phyloP scores from a whole-genome alignment of 92 coral and sea anemone species.

The Nematostella vectensis region DNA sequence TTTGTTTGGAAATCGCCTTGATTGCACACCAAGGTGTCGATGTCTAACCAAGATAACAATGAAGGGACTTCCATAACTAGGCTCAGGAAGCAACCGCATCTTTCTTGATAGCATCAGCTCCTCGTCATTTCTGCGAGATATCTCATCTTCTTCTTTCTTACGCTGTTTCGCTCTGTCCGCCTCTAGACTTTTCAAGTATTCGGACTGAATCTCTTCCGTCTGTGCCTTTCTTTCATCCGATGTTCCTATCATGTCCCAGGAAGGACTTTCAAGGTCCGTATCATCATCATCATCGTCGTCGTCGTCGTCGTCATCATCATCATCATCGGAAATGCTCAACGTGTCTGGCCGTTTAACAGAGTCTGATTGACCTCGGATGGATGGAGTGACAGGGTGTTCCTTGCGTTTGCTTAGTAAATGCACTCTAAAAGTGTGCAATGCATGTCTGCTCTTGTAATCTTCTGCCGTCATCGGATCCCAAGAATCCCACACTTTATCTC shows the following conservation, averaged over 20 bases:
- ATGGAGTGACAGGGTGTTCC: neutral
- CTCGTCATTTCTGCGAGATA: constrained; percentile 3
- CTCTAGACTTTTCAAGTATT: constrained; percentile 5
- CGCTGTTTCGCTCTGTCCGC: constrained; percentile 18
- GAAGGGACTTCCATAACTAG: neutral
- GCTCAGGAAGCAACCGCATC: constrained; percentile 17
- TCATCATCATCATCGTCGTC: neutral
- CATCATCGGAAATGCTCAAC: neutral
- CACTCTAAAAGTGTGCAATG: constrained; percentile 16
- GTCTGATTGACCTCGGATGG: neutral
- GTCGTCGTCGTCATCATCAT: neutral
- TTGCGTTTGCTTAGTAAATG: constrained; percentile 17
- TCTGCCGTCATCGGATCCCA: constrained; percentile 18
- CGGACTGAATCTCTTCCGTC: constrained; percentile 8
- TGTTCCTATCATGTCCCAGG: constrained; percentile 16
- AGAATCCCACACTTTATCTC: constrained; percentile 17
- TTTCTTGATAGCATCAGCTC: constrained; percentile 2
- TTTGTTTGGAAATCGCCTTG: constrained; percentile 15
- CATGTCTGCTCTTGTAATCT: constrained; percentile 18
- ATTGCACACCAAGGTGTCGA: neutral
- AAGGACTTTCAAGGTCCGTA: neutral
- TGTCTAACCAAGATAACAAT: constrained; percentile 15
- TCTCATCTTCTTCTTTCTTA: constrained; percentile 5
- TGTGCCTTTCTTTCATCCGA: constrained; percentile 23
- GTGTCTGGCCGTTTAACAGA: neutral